phyloP scores from a whole-genome alignment of 2,888 invertebrate genomes.

The Zygogramma bicolorata region DNA sequence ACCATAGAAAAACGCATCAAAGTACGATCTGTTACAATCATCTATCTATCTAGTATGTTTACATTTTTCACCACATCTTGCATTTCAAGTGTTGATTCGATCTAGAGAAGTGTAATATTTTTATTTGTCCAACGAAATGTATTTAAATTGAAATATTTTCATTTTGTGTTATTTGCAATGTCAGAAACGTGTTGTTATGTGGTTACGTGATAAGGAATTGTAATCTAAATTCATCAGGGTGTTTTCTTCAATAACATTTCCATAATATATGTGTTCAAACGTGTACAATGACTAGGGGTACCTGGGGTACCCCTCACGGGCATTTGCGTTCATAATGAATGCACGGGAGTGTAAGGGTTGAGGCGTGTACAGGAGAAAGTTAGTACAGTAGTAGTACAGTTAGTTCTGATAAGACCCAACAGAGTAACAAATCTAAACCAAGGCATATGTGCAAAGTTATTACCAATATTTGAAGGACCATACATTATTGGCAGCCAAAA shows the following conservation, averaged over 20 bases:
- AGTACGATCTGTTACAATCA: conserved; percentile 8
- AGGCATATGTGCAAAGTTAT: too few species aligned
- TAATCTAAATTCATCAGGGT: not conserved
- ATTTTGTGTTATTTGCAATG: not conserved
- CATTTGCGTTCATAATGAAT: not conserved
- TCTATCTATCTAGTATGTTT: not conserved
- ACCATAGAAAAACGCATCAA: not conserved
- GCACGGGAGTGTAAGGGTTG: not conserved
- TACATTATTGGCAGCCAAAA: too few species aligned
- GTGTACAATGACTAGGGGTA: not conserved
- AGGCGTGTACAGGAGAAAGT: too few species aligned
- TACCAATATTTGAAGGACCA: too few species aligned
- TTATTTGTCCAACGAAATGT: not conserved
- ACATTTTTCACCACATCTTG: not conserved
- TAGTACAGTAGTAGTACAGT: too few species aligned
- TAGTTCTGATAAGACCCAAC: too few species aligned
- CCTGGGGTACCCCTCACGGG: not conserved
- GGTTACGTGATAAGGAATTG: not conserved
- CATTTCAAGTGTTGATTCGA: not conserved
- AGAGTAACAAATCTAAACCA: too few species aligned
- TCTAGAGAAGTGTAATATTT: not conserved
- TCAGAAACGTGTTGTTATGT: not conserved
- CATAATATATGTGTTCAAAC: too few species aligned
- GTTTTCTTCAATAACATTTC: too few species aligned
- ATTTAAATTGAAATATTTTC: not conserved